Conservation (phyloP, 2,797 vertebrate genomes). For the Adrianichthys oophorus region DNA sequence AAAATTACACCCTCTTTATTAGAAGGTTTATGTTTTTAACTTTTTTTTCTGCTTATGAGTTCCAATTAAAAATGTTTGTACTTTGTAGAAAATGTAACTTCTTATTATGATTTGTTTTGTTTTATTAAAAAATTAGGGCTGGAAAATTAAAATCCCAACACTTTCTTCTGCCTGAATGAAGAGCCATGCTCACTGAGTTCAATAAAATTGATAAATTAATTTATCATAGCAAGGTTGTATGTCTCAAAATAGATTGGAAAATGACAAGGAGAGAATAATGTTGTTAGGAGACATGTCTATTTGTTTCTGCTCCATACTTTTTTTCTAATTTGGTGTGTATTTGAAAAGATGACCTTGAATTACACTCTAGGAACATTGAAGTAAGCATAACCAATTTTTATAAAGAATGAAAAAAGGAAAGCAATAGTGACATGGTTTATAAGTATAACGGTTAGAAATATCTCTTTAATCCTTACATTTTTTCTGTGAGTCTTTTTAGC, state of each 20-base stretch:
- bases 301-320: conserved; percentile 14
- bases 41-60: no score
- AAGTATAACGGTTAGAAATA: no score
- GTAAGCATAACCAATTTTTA: background rate
- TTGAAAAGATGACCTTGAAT: conserved; percentile 38
- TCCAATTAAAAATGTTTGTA: no score
- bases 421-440: no score
- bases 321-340: conserved; percentile 41
- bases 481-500: no score
- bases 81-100: no score
- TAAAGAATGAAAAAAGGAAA: no score
- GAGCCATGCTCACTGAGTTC: background rate
- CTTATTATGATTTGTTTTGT: background rate
- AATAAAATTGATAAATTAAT: conserved; percentile 37
- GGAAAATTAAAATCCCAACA: conserved; percentile 6
- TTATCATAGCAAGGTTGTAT: conserved; percentile 37
- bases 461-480: no score
- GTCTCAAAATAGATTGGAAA: conserved; percentile 1
- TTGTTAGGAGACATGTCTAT: conserved; percentile 14
- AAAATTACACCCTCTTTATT: no score
- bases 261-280: conserved; percentile 3
- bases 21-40: no score
- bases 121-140: conserved; percentile 2
- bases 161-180: conserved; percentile 4
- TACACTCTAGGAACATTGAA: conserved; percentile 3